These are phyloP conservation scores for Cyphomyrus plagiostoma DNA, from an alignment of 2,113 vertebrate species.

Conservation along the genomic window DNA sequence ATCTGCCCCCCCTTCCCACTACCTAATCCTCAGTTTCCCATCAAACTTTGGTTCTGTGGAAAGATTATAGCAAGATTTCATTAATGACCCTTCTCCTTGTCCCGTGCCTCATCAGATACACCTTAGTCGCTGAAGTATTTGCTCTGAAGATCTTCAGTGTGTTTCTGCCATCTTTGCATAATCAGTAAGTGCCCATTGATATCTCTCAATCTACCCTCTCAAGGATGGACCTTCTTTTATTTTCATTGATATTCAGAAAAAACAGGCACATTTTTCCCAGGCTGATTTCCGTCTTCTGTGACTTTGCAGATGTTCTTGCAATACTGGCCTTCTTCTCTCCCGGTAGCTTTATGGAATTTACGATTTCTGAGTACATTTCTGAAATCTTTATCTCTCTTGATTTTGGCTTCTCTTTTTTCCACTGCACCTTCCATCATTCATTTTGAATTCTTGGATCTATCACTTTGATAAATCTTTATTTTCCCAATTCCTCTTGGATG, in stretches of 20 bases:
- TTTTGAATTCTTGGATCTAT: background rate
- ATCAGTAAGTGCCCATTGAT: background rate
- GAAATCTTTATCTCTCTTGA: background rate
- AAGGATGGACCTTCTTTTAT: background rate
- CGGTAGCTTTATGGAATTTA: background rate
- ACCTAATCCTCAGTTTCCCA: background rate
- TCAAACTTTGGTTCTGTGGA: background rate
- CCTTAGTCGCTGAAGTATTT: background rate
- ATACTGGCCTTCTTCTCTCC: background rate
- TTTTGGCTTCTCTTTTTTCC: background rate
- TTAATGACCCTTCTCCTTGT: background rate
- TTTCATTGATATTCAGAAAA: background rate
- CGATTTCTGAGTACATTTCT: background rate
- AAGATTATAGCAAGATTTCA: background rate
- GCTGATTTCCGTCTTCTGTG: background rate
- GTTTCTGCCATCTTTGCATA: background rate
- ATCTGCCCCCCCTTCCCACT: background rate
- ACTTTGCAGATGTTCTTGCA: conserved; percentile 3
- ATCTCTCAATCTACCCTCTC: background rate
- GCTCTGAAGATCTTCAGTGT: background rate
- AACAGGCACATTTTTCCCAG: background rate
- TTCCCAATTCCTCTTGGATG: background rate
- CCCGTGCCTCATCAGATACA: background rate
- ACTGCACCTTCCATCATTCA: background rate
- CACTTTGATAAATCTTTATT: background rate